Evolutionary conservation across 2,797 vertebrate genomes (phyloP).

Genomic region (Peromyscus eremicus): DNA sequence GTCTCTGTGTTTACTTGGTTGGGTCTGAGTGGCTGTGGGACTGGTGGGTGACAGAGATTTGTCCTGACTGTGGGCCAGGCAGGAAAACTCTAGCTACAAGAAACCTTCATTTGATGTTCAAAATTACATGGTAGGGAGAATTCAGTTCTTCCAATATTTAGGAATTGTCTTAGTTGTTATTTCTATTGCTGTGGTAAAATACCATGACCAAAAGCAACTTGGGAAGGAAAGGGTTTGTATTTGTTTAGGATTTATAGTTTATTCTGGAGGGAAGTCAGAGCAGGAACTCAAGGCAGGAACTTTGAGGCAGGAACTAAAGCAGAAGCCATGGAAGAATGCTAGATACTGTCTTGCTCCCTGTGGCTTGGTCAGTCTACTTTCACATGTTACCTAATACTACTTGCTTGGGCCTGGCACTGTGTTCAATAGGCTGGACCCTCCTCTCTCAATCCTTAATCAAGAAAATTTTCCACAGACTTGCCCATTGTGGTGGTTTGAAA

Average conservation of each 20-base stretch:
- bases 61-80: too few relatives aligned
- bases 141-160: constrained; percentile 38
- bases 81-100: too few relatives aligned
- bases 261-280: neutral
- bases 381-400: too few relatives aligned
- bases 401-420: neutral
- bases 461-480: neutral
- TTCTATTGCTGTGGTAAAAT: neutral
- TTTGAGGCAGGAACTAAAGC: neutral
- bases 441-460: neutral
- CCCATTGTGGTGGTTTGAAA: too few relatives aligned
- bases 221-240: neutral
- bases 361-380: neutral
- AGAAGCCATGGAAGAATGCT: too few relatives aligned
- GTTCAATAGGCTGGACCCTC: neutral
- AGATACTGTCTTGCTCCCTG: too few relatives aligned
- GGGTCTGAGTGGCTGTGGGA: too few relatives aligned
- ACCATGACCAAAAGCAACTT: neutral
- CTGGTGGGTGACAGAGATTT: too few relatives aligned
- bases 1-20: too few relatives aligned
- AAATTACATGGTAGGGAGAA: neutral
- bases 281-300: neutral
- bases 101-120: constrained; percentile 32
- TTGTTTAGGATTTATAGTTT: too few relatives aligned
- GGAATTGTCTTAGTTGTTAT: neutral